A percentile compares a stretch with the other conserved stretches of the same genome.
These are phyloP conservation scores for Crocuta crocuta DNA, from an alignment of 2,113 vertebrate genomes.

Conservation along the genomic window DNA sequence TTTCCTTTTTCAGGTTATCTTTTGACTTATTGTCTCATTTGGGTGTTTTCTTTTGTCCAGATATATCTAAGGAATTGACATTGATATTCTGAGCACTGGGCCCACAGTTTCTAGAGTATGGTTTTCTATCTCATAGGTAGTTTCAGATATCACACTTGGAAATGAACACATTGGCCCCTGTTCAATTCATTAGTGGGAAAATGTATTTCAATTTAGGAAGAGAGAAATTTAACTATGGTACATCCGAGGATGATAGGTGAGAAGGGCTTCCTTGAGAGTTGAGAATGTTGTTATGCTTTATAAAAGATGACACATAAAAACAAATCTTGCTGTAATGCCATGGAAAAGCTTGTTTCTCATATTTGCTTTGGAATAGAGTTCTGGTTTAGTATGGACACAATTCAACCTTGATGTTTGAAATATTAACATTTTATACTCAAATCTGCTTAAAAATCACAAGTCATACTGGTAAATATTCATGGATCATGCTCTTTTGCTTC, in stretches of 20 bases:
- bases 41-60: not conserved
- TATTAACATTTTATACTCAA: slow-evolving; percentile 58
- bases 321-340: not conserved
- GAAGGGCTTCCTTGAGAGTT: not conserved
- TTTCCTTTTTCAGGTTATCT: not conserved
- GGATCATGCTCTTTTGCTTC: slow-evolving; percentile 48
- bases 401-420: slow-evolving; percentile 37
- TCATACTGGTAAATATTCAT: slow-evolving; percentile 44
- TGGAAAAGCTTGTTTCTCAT: not conserved
- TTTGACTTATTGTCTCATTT: not conserved
- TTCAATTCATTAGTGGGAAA: not conserved
- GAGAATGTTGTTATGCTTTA: not conserved
- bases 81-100: not conserved
- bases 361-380: not conserved
- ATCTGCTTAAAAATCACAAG: slow-evolving; percentile 58
- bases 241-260: not conserved
- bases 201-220: not conserved
- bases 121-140: not conserved
- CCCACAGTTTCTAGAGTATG: not conserved
- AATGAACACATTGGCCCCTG: not conserved
- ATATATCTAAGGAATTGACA: not conserved
- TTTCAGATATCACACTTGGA: not conserved
- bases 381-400: not conserved
- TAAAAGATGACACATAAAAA: not conserved
- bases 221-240: not conserved